These are phyloP conservation scores for Palythoa grandiflora DNA, from an alignment of 92 coral and sea anemone species.

Conservation along the genomic window DNA sequence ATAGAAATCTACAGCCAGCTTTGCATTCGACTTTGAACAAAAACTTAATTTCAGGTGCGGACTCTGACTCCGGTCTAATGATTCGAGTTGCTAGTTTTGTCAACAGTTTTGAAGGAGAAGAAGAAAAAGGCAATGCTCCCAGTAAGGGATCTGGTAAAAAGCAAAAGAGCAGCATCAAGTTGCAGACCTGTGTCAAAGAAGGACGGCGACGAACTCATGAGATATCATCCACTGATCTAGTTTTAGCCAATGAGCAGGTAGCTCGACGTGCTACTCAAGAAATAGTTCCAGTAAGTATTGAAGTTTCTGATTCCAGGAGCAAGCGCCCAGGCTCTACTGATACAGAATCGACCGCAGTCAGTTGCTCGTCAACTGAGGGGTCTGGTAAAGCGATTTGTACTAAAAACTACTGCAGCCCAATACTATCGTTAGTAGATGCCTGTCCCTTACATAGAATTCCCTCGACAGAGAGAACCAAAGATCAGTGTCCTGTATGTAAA, in stretches of 20 bases:
- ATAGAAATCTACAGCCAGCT: slow-evolving; percentile 16
- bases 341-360: slow-evolving; percentile 30
- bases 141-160: slow-evolving; percentile 15
- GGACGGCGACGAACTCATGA: slow-evolving; percentile 45
- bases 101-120: slow-evolving; percentile 29
- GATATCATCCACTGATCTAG: slow-evolving; percentile 35
- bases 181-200: slow-evolving; percentile 44
- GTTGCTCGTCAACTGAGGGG: slow-evolving; percentile 56
- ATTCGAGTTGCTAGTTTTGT: slow-evolving; percentile 41
- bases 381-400: slow-evolving; percentile 67
- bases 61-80: slow-evolving; percentile 29
- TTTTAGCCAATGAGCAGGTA: slow-evolving; percentile 38
- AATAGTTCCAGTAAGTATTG: not conserved
- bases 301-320: slow-evolving; percentile 1
- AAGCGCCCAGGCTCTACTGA: slow-evolving; percentile 24
- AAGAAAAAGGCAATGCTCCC: not conserved
- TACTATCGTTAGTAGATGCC: slow-evolving; percentile 78
- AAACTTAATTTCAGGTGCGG: not conserved
- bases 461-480: slow-evolving; percentile 62
- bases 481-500: slow-evolving; percentile 80
- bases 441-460: slow-evolving; percentile 78
- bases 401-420: slow-evolving; percentile 88
- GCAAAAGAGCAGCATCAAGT: slow-evolving; percentile 42
- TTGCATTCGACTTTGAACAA: not conserved
- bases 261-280: slow-evolving; percentile 36